These are phyloP conservation scores for Callocephalon fimbriatum DNA, from an alignment of 2,113 vertebrate species.

Conservation along the genomic window DNA sequence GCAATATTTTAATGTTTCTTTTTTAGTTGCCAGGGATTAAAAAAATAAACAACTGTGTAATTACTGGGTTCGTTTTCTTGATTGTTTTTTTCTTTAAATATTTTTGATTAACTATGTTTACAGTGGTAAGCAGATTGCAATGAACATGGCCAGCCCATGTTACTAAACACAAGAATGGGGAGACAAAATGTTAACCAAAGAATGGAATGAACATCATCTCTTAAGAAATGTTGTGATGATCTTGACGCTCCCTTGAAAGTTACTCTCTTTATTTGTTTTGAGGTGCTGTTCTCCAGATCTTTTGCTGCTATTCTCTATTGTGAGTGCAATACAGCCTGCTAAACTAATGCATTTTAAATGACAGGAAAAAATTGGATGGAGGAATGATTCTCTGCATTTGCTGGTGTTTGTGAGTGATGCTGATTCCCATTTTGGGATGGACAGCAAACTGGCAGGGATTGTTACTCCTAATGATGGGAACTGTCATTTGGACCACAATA, in stretches of 20 bases:
- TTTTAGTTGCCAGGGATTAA: not conserved
- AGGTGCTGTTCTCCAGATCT: rapidly evolving
- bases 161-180: not conserved
- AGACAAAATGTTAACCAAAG: conserved; percentile 1
- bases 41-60: not conserved
- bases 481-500: conserved; percentile 93
- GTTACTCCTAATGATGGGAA: conserved; percentile 95
- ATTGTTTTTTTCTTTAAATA: not conserved
- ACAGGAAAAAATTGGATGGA: conserved; percentile 97
- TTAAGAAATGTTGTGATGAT: not conserved
- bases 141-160: not conserved
- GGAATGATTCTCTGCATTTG: conserved; percentile 94
- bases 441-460: conserved; percentile 96
- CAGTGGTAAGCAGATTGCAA: not conserved
- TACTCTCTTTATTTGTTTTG: not conserved
- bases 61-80: not conserved
- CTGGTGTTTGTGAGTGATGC: conserved; percentile 96
- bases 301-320: not conserved
- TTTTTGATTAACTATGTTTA: not conserved
- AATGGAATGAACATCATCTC: not conserved
- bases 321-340: not conserved
- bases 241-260: not conserved
- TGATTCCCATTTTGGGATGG: conserved; percentile 98
- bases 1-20: not conserved
- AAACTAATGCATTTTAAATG: conserved; percentile 40